A percentile compares a stretch with the other conserved stretches of the same genome.
These are phyloP conservation scores for Etheostoma nigrum DNA, from an alignment of 2,797 vertebrate genomes.

Conservation along the genomic window DNA sequence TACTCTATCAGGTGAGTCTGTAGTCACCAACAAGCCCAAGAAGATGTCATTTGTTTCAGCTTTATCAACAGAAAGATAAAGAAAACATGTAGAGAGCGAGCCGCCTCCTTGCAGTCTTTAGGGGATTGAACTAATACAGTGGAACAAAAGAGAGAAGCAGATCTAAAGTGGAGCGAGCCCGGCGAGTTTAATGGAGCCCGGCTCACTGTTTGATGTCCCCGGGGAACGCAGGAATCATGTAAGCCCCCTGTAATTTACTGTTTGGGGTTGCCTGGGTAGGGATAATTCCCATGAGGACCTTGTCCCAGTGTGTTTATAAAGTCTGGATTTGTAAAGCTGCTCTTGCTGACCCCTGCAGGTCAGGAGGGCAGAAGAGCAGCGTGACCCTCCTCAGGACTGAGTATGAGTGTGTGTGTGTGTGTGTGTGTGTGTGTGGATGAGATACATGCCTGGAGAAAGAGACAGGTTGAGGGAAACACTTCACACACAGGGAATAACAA, in stretches of 20 bases:
- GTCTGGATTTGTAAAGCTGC: constrained; percentile 76
- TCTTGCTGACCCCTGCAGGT: constrained; percentile 78
- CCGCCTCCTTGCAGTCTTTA: constrained; percentile 53
- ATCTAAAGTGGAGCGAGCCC: constrained; percentile 61
- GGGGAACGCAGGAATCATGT: constrained; percentile 65
- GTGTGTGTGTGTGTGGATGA: constrained; percentile 8
- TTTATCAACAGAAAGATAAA: background rate
- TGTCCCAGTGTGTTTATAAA: constrained; percentile 70
- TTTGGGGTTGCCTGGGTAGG: constrained; percentile 73
- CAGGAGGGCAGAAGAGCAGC: constrained; percentile 56
- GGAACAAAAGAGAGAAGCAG: constrained; percentile 69
- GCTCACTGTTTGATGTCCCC: constrained; percentile 73
- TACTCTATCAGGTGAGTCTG: background rate
- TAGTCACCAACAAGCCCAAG: background rate
- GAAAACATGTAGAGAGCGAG: constrained; percentile 12
- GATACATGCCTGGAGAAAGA: constrained; percentile 9
- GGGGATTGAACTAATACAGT: constrained; percentile 49
- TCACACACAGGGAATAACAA: background rate
- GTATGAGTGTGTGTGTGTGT: background rate
- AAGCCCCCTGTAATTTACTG: constrained; percentile 77
- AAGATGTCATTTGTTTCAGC: background rate
- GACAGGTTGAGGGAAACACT: background rate
- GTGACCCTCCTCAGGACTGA: constrained; percentile 44
- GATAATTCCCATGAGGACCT: constrained; percentile 78
- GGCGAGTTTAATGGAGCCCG: constrained; percentile 52